A percentile compares a stretch with the other conserved stretches of the same genome.
Evolutionary conservation across 2,113 vertebrate genomes (phyloP).

Genomic region (Thamnaconus septentrionalis): DNA sequence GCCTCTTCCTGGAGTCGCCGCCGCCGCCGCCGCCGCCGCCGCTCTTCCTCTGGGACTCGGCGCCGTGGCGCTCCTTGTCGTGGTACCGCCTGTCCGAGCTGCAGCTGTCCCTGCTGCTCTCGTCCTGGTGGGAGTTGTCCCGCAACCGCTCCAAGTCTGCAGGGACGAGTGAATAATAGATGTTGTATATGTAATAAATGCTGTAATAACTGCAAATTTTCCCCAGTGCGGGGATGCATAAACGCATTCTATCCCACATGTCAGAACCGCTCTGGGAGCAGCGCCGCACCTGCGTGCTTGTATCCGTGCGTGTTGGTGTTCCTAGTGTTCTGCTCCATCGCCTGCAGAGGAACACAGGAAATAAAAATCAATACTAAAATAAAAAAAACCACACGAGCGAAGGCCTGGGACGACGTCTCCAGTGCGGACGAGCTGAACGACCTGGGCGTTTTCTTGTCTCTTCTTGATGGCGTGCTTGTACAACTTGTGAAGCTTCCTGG

Average conservation of each 20-base stretch:
- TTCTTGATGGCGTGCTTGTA: slow-evolving; percentile 99
- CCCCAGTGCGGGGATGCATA: no score
- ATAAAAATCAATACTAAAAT: neutral
- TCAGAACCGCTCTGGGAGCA: accelerated
- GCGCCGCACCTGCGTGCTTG: slow-evolving; percentile 86
- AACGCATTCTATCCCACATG: neutral
- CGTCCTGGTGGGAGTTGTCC: slow-evolving; percentile 91
- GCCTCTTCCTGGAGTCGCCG: slow-evolving; percentile 85
- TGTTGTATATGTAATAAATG: neutral
- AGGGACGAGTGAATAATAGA: neutral
- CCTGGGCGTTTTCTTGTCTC: slow-evolving; percentile 90
- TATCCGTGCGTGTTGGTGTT: slow-evolving; percentile 79
- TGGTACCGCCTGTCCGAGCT: slow-evolving; percentile 89
- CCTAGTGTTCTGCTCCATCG: slow-evolving; percentile 87
- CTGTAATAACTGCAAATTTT: neutral
- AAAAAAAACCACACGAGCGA: neutral
- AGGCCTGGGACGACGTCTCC: no score
- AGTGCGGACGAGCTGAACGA: no score
- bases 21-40: slow-evolving; percentile 8
- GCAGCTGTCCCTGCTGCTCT: slow-evolving; percentile 97
- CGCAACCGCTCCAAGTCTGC: slow-evolving; percentile 90
- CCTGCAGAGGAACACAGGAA: slow-evolving; percentile 73
- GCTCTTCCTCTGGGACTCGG: slow-evolving; percentile 85
- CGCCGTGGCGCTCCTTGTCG: slow-evolving; percentile 87
- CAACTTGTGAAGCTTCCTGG: slow-evolving; percentile 94